phyloP scores from a whole-genome alignment of 2,888 invertebrate species.

The Sympetrum striolatum region DNA sequence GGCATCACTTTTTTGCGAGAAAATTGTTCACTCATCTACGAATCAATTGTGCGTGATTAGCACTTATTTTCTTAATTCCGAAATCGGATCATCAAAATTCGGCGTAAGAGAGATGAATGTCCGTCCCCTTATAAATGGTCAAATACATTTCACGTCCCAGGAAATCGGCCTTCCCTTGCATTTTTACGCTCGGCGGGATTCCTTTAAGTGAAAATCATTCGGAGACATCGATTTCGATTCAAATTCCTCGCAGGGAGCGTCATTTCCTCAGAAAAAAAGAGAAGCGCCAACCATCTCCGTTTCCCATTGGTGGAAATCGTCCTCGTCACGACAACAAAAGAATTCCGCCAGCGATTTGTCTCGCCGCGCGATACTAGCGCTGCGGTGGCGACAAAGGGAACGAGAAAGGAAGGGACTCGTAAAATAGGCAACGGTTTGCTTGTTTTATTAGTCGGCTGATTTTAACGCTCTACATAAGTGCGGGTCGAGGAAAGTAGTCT shows the following conservation, averaged over 20 bases:
- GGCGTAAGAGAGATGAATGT: neutral
- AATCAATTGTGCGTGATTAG: too few relatives aligned
- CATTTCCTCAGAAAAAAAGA: too few relatives aligned
- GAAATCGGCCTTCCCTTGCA: neutral
- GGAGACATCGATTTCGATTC: neutral
- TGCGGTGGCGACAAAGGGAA: slow-evolving; percentile 25
- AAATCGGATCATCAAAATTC: too few relatives aligned
- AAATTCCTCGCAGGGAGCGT: too few relatives aligned
- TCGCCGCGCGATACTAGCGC: slow-evolving; percentile 9
- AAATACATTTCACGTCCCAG: neutral
- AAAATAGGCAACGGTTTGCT: neutral
- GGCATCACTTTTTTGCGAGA: too few relatives aligned
- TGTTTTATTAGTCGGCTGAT: neutral
- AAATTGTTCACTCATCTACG: too few relatives aligned
- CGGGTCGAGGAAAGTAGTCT: neutral
- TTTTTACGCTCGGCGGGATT: neutral
- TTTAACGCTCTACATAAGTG: neutral
- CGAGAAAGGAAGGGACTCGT: neutral
- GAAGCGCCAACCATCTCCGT: slow-evolving; percentile 12
- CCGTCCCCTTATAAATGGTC: neutral
- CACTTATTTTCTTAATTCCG: too few relatives aligned
- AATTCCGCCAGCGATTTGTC: slow-evolving; percentile 33
- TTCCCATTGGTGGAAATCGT: slow-evolving; percentile 15
- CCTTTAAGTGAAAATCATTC: slow-evolving; percentile 19
- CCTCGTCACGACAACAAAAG: slow-evolving; percentile 1